phyloP scores from a whole-genome alignment of 2,888 invertebrate genomes.

The Druceiella hillmani region DNA sequence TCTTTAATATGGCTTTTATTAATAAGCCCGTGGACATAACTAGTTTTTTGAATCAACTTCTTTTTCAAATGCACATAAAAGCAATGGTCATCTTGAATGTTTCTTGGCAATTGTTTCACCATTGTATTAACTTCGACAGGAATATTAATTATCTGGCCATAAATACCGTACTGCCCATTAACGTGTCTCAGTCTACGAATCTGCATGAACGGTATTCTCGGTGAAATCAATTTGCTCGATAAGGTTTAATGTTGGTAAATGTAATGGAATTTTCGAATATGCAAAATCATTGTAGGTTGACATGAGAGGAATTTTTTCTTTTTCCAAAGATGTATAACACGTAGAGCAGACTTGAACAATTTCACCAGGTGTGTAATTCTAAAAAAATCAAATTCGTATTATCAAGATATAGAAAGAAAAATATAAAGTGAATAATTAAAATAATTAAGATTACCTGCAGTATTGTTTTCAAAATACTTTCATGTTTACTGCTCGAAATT shows the following conservation, averaged over 20 bases:
- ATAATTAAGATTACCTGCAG: conserved; percentile 20
- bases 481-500: conserved; percentile 21
- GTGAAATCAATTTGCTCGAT: conserved; percentile 6
- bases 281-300: conserved; percentile 2
- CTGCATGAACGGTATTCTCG: conserved; percentile 7
- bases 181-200: conserved; percentile 2
- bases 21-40: too few species aligned
- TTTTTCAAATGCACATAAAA: too few species aligned
- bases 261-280: conserved; percentile 1
- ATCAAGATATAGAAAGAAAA: conserved; percentile 19
- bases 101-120: too few species aligned
- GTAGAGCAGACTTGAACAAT: conserved; percentile 20
- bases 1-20: too few species aligned
- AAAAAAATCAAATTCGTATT: conserved; percentile 19
- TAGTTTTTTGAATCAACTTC: too few species aligned
- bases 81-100: too few species aligned
- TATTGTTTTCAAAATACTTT: conserved; percentile 20
- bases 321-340: conserved; percentile 14
- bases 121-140: too few species aligned
- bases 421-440: conserved; percentile 19
- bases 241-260: conserved; percentile 5
- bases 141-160: too few species aligned
- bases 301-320: conserved; percentile 1
- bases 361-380: conserved; percentile 22
- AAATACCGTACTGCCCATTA: too few species aligned